Base-by-base conservation (phyloP, 2,113 vertebrate genomes). In the Hoplias malabaricus region DNA sequence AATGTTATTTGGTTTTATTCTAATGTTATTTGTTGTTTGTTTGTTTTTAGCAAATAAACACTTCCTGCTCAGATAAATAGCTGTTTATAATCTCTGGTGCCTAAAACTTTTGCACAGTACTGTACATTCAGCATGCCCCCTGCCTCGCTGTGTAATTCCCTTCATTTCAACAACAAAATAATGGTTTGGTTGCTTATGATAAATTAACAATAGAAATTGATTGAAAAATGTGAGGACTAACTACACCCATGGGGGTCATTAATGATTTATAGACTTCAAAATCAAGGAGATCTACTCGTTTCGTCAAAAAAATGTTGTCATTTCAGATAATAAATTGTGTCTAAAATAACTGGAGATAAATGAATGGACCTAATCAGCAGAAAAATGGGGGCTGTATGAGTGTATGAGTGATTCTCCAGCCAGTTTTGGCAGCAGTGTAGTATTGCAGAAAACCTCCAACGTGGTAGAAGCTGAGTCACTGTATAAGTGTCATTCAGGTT, bases 401-500 rank as follows among this genome's bases (percentile, higher is more conserved):
- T 11, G 40, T n/a, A 10, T 34, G 9, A 50, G 8, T 25, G 21
- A 10, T 36, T 6, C 11, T 1, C 11, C 7, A 27, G 11, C 7
- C 25, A 5, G 25, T 31, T 68, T 68, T 27, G 19, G 14, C 43
- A 5, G 3, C 65, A 43, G 5, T n/a, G 36, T 42, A 4, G 29
- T 38, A 54, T 25, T 25, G 48, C 46, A 34, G 16, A 33, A 6
- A 19, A n/a, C 19, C 56, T 23, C 9, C 19, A 53, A n/a, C n/a
- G n/a, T n/a, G n/a, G n/a, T 23, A 40, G 38, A 16, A 40, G 33
- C 50, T 57, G 69, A 57, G 50, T 27, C 69, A 72, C 34, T 72
- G 46, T 29, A 21, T 42, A 14, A 43, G 38, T n/a, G 38, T 71
- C 69, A 71, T 29, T 12, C 54, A 21, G 34, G 27, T 57, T 27